These are phyloP conservation scores for Zaprionus kolodkinae DNA, from an alignment of 1,140 invertebrate species.

Conservation along the genomic window DNA sequence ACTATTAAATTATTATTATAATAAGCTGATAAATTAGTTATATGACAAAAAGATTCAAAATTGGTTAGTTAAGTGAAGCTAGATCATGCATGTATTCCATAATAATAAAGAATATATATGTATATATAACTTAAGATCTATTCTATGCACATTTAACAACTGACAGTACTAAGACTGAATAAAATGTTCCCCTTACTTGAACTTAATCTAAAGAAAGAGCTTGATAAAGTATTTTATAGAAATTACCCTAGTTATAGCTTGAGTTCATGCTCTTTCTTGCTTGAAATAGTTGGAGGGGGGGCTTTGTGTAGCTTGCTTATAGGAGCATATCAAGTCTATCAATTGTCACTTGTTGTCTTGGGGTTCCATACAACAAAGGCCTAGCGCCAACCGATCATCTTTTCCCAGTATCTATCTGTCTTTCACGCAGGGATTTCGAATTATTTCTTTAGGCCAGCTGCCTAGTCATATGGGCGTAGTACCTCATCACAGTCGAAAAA, in stretches of 20 bases:
- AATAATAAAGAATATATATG: background rate
- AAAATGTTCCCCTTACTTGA: background rate
- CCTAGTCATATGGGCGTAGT: constrained; percentile 14
- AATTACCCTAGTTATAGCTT: constrained; percentile 4
- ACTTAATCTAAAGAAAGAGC: background rate
- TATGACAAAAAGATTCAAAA: no score
- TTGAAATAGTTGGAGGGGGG: constrained; percentile 7
- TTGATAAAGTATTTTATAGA: background rate
- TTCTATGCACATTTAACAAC: background rate
- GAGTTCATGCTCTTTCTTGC: background rate
- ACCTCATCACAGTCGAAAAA: background rate
- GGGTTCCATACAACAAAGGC: constrained; percentile 20
- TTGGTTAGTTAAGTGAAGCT: no score
- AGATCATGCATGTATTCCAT: no score
- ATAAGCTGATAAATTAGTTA: no score
- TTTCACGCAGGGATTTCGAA: background rate
- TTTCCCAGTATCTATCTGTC: background rate
- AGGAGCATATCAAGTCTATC: constrained; percentile 41
- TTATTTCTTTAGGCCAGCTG: constrained; percentile 19
- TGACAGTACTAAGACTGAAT: background rate
- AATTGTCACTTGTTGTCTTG: constrained; percentile 29
- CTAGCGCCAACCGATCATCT: constrained; percentile 16
- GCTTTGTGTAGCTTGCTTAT: constrained; percentile 28
- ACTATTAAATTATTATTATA: no score
- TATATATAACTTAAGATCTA: background rate